Conservation (phyloP, 1,140 invertebrate species). For the Achatina immaculata region DNA sequence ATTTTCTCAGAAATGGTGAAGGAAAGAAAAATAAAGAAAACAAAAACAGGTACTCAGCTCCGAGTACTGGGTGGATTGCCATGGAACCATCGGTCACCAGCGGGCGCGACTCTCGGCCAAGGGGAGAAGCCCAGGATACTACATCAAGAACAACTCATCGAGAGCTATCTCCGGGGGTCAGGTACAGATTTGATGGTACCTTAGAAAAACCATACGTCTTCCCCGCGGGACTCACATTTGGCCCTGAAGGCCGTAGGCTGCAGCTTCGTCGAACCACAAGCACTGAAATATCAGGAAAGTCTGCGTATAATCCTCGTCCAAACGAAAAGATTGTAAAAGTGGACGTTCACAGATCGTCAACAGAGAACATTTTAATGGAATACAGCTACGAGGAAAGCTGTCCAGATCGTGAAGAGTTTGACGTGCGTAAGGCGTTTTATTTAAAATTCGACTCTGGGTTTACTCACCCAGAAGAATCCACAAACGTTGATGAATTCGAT, state of each 20-base stretch:
- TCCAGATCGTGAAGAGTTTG: neutral
- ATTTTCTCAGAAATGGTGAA: neutral
- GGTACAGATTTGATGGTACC: slow-evolving; percentile 12
- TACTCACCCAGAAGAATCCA: neutral
- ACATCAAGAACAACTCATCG: neutral
- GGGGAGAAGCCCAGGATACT: neutral
- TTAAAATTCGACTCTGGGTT: slow-evolving; percentile 8
- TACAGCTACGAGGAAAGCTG: neutral
- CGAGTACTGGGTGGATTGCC: neutral
- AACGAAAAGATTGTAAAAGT: neutral
- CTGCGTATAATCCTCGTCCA: neutral
- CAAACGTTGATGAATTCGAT: neutral
- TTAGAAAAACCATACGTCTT: slow-evolving; percentile 29
- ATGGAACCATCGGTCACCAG: too few relatives aligned
- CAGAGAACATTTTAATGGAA: neutral
- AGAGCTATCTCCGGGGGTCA: neutral
- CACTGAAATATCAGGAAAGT: too few relatives aligned
- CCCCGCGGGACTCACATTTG: slow-evolving; percentile 22
- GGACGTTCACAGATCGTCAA: slow-evolving; percentile 18
- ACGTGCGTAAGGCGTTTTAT: slow-evolving; percentile 4
- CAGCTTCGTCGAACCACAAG: neutral
- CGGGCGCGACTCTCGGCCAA: too few relatives aligned
- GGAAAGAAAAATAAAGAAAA: neutral
- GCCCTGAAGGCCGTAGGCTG: slow-evolving; percentile 17
- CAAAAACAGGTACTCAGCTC: neutral